These are phyloP conservation scores for Chaunax sp. DNA, from an alignment of 2,797 vertebrate species.

Conservation along the genomic window DNA sequence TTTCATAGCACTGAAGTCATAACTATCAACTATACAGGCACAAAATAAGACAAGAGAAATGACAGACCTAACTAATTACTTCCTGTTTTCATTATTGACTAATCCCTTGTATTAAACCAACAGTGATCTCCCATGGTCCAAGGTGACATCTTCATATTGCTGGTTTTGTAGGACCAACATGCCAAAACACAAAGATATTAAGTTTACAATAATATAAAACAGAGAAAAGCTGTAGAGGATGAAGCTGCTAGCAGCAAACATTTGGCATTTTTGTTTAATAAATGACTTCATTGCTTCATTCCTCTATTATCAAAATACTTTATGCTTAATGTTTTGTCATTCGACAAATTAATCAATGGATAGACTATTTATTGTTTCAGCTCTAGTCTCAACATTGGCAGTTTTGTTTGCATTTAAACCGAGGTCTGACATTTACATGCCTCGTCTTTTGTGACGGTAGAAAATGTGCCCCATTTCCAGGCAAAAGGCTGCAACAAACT, in stretches of 20 bases:
- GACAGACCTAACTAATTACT: not conserved
- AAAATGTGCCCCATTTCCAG: conserved; percentile 52
- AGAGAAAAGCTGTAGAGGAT: not conserved
- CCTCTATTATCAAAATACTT: too few relatives aligned
- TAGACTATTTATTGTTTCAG: not conserved
- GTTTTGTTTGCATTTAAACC: conserved; percentile 38
- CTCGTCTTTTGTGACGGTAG: conserved; percentile 47
- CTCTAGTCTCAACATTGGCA: not conserved
- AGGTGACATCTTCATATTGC: not conserved
- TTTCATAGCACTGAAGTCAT: not conserved
- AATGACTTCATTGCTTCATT: not conserved
- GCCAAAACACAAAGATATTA: not conserved
- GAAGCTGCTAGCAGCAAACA: too few relatives aligned
- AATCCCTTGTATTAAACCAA: not conserved
- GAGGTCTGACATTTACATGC: conserved; percentile 56
- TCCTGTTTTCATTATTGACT: not conserved
- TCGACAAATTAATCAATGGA: not conserved
- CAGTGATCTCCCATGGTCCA: not conserved
- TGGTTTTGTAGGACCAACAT: not conserved
- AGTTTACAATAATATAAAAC: not conserved
- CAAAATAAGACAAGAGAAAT: not conserved
- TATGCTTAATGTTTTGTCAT: not conserved
- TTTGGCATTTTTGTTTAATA: not conserved
- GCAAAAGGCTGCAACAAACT: conserved; percentile 59
- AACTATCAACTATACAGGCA: not conserved